A percentile compares a stretch with the other conserved stretches of the same genome.
Conservation (phyloP, 2,113 vertebrate species). For the Recurvirostra avosetta region DNA sequence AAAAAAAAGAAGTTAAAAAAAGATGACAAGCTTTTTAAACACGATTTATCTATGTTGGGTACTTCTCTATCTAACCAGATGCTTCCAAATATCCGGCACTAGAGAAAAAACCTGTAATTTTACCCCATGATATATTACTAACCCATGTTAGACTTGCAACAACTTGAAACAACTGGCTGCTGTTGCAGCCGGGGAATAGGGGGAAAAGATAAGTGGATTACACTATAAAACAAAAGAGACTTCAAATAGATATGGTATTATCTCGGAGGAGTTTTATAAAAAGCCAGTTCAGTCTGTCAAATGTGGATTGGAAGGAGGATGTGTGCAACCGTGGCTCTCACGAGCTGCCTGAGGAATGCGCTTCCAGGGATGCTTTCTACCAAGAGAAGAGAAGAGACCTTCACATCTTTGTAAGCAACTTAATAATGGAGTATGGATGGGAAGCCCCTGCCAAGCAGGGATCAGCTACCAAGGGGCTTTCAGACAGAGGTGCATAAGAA, state of each 20-base stretch:
- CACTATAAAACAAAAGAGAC: neutral
- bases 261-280: neutral
- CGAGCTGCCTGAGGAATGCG: neutral
- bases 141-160: neutral
- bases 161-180: neutral
- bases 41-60: constrained; percentile 4
- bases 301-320: neutral
- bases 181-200: neutral
- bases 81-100: constrained; percentile 11
- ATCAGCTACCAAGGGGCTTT: neutral
- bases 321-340: neutral
- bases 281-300: neutral
- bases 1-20: neutral
- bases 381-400: neutral
- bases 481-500: neutral
- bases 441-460: neutral
- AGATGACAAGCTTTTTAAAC: neutral
- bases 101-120: neutral
- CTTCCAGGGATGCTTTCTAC: neutral
- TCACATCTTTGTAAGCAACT: neutral
- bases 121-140: neutral
- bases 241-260: neutral
- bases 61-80: neutral
- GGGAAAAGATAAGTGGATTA: neutral
- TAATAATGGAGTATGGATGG: neutral